Evolutionary conservation across 2,888 invertebrate species (phyloP).

Genomic region (Hymenopus coronatus): DNA sequence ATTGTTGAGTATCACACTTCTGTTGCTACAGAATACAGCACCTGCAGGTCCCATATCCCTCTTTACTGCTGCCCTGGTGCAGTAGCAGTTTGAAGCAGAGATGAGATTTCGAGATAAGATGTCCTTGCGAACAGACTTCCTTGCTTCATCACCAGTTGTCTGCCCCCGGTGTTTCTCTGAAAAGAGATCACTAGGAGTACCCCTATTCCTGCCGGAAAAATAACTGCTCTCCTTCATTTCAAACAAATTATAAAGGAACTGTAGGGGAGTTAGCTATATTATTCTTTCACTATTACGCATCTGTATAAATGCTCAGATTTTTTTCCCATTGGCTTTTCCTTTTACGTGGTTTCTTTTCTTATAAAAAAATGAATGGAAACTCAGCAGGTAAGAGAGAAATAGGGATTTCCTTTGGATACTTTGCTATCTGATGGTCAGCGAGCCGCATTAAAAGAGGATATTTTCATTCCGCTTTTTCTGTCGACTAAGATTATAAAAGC

Average conservation of each 20-base stretch:
- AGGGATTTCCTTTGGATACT: neutral
- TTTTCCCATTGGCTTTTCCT: neutral
- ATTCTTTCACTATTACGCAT: neutral
- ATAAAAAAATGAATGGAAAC: neutral
- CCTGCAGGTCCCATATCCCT: neutral
- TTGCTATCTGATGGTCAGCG: neutral
- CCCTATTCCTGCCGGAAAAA: neutral
- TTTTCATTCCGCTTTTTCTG: neutral
- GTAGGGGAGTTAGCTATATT: neutral
- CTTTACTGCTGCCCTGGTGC: neutral
- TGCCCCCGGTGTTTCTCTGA: neutral
- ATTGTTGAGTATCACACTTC: neutral
- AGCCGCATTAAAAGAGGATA: neutral
- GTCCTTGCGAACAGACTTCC: neutral
- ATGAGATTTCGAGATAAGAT: constrained; percentile 13
- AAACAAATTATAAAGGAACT: constrained; percentile 1
- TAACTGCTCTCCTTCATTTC: constrained; percentile 9
- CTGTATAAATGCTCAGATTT: neutral
- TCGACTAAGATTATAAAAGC: neutral
- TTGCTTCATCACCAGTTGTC: neutral
- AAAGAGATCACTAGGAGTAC: neutral
- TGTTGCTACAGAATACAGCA: neutral
- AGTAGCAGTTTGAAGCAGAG: neutral
- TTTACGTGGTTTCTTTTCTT: neutral
- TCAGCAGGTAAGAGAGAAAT: neutral